Percentiles rank a stretch among this genome's conserved stretches.
These are phyloP conservation scores for Agrotis exclamationis DNA, from an alignment of 2,888 invertebrate genomes.

Conservation along the genomic window DNA sequence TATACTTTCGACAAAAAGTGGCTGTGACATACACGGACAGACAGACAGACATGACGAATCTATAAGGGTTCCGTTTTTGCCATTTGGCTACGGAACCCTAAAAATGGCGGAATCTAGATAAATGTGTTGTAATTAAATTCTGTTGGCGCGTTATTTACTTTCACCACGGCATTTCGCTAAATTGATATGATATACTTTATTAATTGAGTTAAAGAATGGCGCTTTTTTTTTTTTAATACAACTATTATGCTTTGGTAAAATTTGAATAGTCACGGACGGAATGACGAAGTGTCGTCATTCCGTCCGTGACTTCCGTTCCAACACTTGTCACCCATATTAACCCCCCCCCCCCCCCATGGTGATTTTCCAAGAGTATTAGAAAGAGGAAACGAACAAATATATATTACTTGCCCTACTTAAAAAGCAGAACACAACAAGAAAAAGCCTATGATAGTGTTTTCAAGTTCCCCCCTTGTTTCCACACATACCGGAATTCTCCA, in stretches of 20 bases:
- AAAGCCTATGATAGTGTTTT: neutral
- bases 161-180: neutral
- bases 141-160: constrained; percentile 19
- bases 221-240: neutral
- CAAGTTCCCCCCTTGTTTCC: neutral
- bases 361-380: neutral
- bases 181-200: constrained; percentile 11
- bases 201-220: neutral
- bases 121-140: constrained; percentile 49
- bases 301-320: too few species aligned
- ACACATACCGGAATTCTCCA: neutral
- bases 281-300: too few species aligned
- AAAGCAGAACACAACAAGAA: neutral
- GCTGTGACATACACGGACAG: too few species aligned
- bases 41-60: too few species aligned
- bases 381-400: neutral
- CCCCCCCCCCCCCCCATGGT: too few species aligned
- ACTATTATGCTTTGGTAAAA: neutral
- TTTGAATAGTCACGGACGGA: too few species aligned
- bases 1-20: too few species aligned
- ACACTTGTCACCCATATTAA: too few species aligned
- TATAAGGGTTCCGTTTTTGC: too few species aligned
- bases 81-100: too few species aligned
- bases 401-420: neutral
- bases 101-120: constrained; percentile 40